Conservation (phyloP, 2,888 invertebrate species). For the Chirona hameri region DNA sequence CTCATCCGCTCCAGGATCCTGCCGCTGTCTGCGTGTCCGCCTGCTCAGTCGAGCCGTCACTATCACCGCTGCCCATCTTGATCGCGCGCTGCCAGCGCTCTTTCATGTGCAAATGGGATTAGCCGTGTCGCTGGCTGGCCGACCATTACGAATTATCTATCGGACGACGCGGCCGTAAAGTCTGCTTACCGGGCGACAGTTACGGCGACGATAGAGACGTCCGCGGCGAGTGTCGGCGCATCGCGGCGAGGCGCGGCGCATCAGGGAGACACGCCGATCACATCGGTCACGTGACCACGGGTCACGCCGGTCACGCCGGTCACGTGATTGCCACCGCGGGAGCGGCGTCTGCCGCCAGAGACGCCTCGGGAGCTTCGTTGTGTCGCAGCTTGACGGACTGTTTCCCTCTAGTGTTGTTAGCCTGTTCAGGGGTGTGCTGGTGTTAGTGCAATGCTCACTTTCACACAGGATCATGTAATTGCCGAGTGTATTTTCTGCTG, state of each 20-base stretch:
- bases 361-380: too few species aligned
- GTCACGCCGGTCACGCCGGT: too few species aligned
- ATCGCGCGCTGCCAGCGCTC: neutral
- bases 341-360: too few species aligned
- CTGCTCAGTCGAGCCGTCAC: neutral
- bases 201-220: conserved; percentile 3
- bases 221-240: neutral
- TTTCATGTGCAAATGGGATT: conserved; percentile 25
- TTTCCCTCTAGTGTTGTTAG: too few species aligned
- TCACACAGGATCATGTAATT: too few species aligned
- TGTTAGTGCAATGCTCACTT: too few species aligned
- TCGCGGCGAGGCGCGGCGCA: neutral
- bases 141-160: neutral
- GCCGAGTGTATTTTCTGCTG: too few species aligned
- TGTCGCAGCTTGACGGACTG: too few species aligned
- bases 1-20: neutral
- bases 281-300: too few species aligned
- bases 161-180: neutral
- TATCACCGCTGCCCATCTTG: neutral
- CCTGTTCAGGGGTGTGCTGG: too few species aligned
- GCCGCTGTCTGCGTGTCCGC: neutral
- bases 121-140: neutral
- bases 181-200: neutral
- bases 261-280: too few species aligned
- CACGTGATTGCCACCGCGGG: too few species aligned